Base-by-base conservation (phyloP, 2,113 vertebrate species). In the Periophthalmodon schlosseri region DNA sequence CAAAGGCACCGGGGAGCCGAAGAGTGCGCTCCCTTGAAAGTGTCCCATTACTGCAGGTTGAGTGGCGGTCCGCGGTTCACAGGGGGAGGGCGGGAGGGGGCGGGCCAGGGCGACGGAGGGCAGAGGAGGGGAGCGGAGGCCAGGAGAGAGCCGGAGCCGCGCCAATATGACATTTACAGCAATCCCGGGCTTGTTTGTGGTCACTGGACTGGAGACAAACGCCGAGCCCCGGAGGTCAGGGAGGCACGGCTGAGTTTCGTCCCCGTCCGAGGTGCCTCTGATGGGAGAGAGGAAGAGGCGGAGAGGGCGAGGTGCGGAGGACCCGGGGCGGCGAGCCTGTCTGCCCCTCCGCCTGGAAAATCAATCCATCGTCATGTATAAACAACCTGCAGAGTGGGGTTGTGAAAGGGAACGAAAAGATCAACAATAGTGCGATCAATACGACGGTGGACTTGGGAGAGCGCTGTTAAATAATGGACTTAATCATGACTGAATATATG, bases 121-220 rank as follows among this genome's bases (percentile, higher is more conserved):
- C 84, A 34, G 80, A 83, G 76, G 76, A 84, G 80, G 76, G 85
- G 83, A 34, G 80, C 83, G 76, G 76, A 84, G 34, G 61, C 34
- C 36, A 39, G 5, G 36, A 4, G 36, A 9, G 36, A 39, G 34
- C 61, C 18, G 2, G 61, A 36, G 34, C 82, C 66, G 75, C 72
- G 75, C 86, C 75, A 82, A 79, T 78, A 73, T 93, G 92, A 92
- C 92, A 92, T 94, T 93, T 93, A 84, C 91, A 92, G 91, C 88
- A 90, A 86, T 88, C 80, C 87, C 84, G 81, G 86, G 89, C 87
- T 86, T 91, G 88, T 92, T 90, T 90, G 90, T 90, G 91, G 89
- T 93, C 88, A 91, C 81, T 91, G 89, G 90, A 87, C 89, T 92
- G 91, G 79, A 92, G 90, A 90, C 87, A 91, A 92, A 91, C 36